Evolutionary conservation across 2,113 vertebrate species (phyloP).

Genomic region (Chaetura pelagica): DNA sequence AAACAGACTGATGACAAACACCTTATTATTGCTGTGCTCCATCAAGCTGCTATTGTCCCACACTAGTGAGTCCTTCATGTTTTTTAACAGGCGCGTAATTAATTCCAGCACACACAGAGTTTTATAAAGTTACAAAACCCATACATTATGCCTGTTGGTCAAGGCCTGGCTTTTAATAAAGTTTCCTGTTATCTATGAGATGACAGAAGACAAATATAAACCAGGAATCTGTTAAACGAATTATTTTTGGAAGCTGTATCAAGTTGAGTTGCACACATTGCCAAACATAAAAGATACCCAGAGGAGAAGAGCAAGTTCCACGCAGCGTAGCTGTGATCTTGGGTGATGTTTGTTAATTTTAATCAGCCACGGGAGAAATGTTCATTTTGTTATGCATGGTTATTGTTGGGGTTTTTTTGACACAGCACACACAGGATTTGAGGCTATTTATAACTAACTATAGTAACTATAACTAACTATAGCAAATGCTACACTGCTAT

Average conservation of each 20-base stretch:
- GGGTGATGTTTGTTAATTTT: neutral
- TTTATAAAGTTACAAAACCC: constrained; percentile 21
- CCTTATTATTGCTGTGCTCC: neutral
- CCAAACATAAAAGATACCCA: neutral
- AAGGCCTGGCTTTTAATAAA: constrained; percentile 38
- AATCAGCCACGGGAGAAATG: neutral
- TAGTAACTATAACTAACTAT: neutral
- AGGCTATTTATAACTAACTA: neutral
- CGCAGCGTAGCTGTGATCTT: neutral
- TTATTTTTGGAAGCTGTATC: constrained; percentile 31
- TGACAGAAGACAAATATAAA: constrained; percentile 49
- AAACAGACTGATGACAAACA: neutral
- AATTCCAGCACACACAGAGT: neutral
- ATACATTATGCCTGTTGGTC: neutral
- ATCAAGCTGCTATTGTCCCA: neutral
- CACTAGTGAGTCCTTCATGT: neutral
- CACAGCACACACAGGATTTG: neutral
- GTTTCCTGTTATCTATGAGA: neutral
- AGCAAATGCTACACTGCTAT: neutral
- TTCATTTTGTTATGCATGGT: neutral
- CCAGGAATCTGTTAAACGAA: constrained; percentile 3
- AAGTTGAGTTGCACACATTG: neutral
- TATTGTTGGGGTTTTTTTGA: neutral
- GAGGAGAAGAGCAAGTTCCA: neutral
- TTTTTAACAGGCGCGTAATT: constrained; percentile 17